These are phyloP conservation scores for Myzus persicae DNA, from an alignment of 1,140 invertebrate genomes.

Conservation along the genomic window DNA sequence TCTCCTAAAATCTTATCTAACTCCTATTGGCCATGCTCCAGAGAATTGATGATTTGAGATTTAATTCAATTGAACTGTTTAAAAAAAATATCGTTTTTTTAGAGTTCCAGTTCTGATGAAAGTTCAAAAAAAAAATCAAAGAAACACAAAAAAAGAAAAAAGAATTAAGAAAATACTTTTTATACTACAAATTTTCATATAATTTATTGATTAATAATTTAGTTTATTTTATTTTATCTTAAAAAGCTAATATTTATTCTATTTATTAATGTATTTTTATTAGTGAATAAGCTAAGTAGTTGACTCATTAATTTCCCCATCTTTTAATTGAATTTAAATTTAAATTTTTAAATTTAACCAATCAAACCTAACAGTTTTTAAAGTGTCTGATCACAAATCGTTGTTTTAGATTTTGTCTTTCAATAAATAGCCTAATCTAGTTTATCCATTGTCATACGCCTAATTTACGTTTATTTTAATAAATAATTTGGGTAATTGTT, in stretches of 20 bases:
- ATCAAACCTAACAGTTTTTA: too few relatives aligned
- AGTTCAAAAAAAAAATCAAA: constrained; percentile 54
- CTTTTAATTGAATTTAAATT: background rate
- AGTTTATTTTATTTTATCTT: background rate
- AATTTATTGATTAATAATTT: background rate
- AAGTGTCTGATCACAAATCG: too few relatives aligned
- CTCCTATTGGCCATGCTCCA: background rate
- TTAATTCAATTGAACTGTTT: background rate
- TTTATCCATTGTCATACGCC: too few relatives aligned
- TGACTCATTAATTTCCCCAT: background rate
- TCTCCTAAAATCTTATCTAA: background rate
- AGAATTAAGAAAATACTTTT: background rate
- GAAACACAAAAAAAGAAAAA: constrained; percentile 58
- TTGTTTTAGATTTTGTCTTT: too few relatives aligned
- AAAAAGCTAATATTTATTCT: background rate
- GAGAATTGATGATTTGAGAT: background rate
- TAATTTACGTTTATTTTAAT: too few relatives aligned
- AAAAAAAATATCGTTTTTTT: constrained; percentile 33
- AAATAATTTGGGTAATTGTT: too few relatives aligned
- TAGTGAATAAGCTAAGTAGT: background rate
- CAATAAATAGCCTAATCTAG: too few relatives aligned
- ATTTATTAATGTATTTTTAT: background rate
- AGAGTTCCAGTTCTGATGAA: constrained; percentile 56
- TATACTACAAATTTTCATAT: background rate
- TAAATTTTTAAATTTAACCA: too few relatives aligned